Evolutionary conservation across 2,797 vertebrate species (phyloP), one percentile per base, ranked within the genome.

Genomic region (Bradypodion ventrale): DNA sequence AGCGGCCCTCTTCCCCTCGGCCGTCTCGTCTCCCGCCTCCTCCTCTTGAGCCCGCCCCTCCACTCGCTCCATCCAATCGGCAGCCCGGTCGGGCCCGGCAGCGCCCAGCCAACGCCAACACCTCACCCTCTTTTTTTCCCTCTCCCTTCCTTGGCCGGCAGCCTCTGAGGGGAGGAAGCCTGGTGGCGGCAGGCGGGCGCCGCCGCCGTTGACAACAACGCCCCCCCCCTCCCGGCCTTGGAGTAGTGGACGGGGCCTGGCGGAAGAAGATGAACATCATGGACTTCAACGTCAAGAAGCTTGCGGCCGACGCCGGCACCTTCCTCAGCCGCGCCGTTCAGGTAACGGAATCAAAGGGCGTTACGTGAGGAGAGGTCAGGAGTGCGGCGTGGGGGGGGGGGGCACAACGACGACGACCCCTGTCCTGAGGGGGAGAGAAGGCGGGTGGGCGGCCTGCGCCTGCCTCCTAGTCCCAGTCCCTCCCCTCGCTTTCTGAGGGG

Each of bases 221-320:
- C n/a, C n/a, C n/a, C 78, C 73, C 2, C 46, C 21, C 19, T 78
- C 52, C 32, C 10, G 1, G 25, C 25, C 29, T 16, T 6, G 59
- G 8, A 40, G 25, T 21, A 8, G 16, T 9, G n/a, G 27, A 25
- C 19, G 2, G 32, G 25, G 16, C 49, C n/a, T 69, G 7, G 69
- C 82, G 13, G 56, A 90, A 86, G 75, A 91, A 88, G 75, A 87
- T 90, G 91, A 93, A 87, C 79, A 95, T 95, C 80, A 99, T 99
- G 98, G 98, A 99, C 90, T 94, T 99, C 93, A 98, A 97, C 60
- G 97, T 99, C 35, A 99, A 99, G 93, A 97, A 97, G 82, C 76
- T 98, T 85, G 97, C 97, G 25, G 97, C 97, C 32, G 98, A 98
- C 86, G 97, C 98, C 1, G 97, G 98, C 66, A 98, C 97, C 87